A percentile compares a stretch with the other conserved stretches of the same genome.
phyloP scores from a whole-genome alignment of 2,113 vertebrate genomes.

The Cinclus mexicanus region DNA sequence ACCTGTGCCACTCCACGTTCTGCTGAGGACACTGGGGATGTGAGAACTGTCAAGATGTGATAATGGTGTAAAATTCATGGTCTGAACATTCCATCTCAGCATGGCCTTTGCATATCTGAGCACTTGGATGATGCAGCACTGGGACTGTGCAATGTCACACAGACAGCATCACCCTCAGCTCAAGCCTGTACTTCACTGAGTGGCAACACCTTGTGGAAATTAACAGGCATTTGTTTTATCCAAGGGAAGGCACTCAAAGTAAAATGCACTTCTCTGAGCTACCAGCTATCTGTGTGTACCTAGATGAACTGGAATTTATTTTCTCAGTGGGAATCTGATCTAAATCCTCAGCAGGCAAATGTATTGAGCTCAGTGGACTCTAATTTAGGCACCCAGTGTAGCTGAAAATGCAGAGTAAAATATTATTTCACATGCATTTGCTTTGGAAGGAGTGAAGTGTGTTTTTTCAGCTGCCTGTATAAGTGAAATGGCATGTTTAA shows the following conservation, averaged over 20 bases:
- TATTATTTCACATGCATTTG: not conserved
- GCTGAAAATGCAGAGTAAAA: not conserved
- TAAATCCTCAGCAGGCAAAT: not conserved
- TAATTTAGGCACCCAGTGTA: not conserved
- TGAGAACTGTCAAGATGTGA: not conserved
- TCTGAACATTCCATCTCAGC: not conserved
- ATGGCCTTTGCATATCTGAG: not conserved
- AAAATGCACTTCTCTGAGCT: not conserved
- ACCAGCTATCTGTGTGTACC: not conserved
- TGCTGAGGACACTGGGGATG: not conserved
- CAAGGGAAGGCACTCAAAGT: not conserved
- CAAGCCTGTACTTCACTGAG: not conserved
- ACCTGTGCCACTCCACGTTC: not conserved
- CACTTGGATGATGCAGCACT: rapidly evolving
- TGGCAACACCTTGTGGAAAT: not conserved
- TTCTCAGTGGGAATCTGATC: not conserved
- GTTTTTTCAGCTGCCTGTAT: not conserved
- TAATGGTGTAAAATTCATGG: not conserved
- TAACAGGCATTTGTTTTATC: not conserved
- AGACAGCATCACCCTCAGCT: not conserved
- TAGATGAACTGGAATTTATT: not conserved
- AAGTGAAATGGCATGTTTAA: not conserved
- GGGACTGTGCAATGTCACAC: not conserved
- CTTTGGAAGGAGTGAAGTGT: not conserved
- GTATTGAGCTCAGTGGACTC: not conserved